Percentiles rank a stretch among this genome's conserved stretches.
phyloP scores from a whole-genome alignment of 2,888 invertebrate species.

The Amphimallon solstitiale region DNA sequence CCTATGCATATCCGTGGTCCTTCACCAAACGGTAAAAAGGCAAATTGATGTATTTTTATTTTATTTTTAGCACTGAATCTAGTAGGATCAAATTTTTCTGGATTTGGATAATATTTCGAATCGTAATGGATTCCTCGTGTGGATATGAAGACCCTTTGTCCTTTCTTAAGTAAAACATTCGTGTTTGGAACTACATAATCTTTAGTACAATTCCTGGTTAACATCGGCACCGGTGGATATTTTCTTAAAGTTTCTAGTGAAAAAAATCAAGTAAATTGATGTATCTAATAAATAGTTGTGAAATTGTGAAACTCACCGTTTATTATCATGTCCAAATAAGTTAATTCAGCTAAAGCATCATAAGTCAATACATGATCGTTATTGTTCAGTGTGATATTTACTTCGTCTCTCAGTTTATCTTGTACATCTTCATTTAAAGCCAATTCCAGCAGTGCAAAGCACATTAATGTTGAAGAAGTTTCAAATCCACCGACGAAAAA shows the following conservation, averaged over 20 bases:
- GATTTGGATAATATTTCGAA: conserved; percentile 48
- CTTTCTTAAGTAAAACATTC: conserved; percentile 21
- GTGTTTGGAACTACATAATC: conserved; percentile 39
- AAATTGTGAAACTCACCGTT: conserved; percentile 35
- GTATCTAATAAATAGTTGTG: no score
- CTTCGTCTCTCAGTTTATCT: conserved; percentile 60
- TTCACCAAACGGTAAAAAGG: conserved; percentile 49
- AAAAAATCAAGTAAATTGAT: no score
- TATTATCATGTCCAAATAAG: conserved; percentile 59
- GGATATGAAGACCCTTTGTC: conserved; percentile 46
- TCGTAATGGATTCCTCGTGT: conserved; percentile 55
- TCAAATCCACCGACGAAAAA: conserved; percentile 72
- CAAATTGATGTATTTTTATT: conserved; percentile 46
- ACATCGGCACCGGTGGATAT: conserved; percentile 44
- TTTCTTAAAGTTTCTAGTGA: conserved; percentile 20
- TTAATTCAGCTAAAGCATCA: conserved; percentile 62
- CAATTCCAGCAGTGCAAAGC: conserved; percentile 67
- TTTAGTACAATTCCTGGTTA: conserved; percentile 32
- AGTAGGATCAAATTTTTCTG: conserved; percentile 57
- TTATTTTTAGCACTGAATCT: conserved; percentile 54
- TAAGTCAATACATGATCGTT: conserved; percentile 57
- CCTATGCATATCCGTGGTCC: conserved; percentile 43
- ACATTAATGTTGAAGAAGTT: conserved; percentile 68
- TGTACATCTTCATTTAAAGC: conserved; percentile 63
- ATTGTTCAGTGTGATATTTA: conserved; percentile 51